Percentiles rank a stretch among this genome's conserved stretches.
These are phyloP conservation scores for Pyrgus malvae DNA, from an alignment of 2,888 invertebrate genomes.

Conservation along the genomic window DNA sequence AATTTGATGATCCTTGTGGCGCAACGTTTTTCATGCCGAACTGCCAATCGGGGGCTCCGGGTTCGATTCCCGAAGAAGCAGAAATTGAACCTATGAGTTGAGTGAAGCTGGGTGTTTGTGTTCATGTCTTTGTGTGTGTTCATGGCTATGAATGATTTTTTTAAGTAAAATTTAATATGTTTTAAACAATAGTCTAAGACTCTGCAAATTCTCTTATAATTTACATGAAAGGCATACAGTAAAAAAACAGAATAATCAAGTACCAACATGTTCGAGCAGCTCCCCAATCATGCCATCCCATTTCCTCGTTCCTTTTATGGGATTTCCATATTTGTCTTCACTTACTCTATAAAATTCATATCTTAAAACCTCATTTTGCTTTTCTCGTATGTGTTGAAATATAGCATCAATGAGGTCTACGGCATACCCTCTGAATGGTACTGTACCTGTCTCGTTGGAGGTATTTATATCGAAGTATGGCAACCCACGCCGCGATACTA, in stretches of 20 bases:
- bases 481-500: conserved; percentile 69
- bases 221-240: no score
- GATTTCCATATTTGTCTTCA: conserved; percentile 85
- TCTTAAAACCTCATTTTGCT: conserved; percentile 62
- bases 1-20: no score
- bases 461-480: conserved; percentile 57
- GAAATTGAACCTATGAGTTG: no score
- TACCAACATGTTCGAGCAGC: conserved; percentile 86
- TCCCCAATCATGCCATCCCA: conserved; percentile 90
- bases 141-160: no score
- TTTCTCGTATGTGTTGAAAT: conserved; percentile 56
- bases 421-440: conserved; percentile 89
- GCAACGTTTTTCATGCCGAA: no score
- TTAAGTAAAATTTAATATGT: no score
- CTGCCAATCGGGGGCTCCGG: no score
- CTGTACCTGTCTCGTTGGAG: conserved; percentile 48
- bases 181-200: no score
- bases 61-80: no score
- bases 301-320: conserved; percentile 84
- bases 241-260: neutral
- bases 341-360: conserved; percentile 85
- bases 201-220: no score
- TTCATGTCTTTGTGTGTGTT: no score
- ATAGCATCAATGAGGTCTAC: conserved; percentile 92
- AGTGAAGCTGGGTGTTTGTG: no score